Evolutionary conservation across 2,888 invertebrate genomes (phyloP).

Genomic region (Trachelus tabidus): DNA sequence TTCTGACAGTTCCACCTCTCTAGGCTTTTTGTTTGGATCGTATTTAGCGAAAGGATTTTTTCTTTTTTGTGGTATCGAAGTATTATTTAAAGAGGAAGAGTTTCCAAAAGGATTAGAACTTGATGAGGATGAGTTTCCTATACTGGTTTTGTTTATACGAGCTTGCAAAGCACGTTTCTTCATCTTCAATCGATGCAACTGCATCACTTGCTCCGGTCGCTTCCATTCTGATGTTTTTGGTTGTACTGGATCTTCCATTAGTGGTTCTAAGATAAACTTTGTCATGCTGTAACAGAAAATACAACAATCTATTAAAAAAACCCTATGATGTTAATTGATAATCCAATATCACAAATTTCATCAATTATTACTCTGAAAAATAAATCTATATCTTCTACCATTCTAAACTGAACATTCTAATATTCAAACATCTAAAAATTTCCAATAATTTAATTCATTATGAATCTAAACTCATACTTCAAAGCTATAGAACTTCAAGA

Average conservation of each 20-base stretch:
- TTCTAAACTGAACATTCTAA: not conserved
- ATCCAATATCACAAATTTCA: not conserved
- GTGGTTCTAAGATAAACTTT: not conserved
- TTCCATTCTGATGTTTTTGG: slow-evolving; percentile 65
- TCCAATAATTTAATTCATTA: not conserved
- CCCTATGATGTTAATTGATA: not conserved
- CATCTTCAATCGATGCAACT: slow-evolving; percentile 79
- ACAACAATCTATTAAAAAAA: not conserved
- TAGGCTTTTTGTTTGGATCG: slow-evolving; percentile 53
- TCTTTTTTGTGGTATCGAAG: slow-evolving; percentile 70
- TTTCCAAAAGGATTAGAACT: slow-evolving; percentile 7
- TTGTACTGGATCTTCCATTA: slow-evolving; percentile 28
- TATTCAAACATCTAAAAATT: not conserved
- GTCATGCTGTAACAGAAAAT: not conserved
- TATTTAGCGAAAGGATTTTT: slow-evolving; percentile 82
- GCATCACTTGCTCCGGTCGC: slow-evolving; percentile 74
- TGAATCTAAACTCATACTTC: not conserved
- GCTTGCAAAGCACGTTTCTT: slow-evolving; percentile 83
- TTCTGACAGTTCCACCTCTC: slow-evolving; percentile 21
- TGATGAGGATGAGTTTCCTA: slow-evolving; percentile 46
- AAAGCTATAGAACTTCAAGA: not conserved
- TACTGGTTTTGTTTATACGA: slow-evolving; percentile 67
- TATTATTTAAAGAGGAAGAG: not conserved
- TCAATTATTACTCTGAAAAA: not conserved
- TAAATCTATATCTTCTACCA: not conserved